phyloP scores from a whole-genome alignment of 2,113 vertebrate genomes.

The Neoarius graeffei region DNA sequence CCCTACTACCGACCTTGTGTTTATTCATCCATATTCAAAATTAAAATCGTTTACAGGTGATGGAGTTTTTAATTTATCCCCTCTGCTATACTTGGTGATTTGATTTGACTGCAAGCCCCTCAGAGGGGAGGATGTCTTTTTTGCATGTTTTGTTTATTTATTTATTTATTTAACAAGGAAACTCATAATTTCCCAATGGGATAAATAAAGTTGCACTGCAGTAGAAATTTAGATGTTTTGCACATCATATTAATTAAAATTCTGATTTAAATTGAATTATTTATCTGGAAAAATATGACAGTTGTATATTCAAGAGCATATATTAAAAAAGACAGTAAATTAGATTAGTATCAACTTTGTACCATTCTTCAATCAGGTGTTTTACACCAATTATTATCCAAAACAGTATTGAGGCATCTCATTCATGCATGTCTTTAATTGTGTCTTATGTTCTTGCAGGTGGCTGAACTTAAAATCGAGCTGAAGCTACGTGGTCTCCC shows the following conservation, averaged over 20 bases:
- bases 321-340: not conserved
- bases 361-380: not conserved
- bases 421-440: not conserved
- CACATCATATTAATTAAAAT: not conserved
- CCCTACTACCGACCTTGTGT: not conserved
- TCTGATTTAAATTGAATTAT: not conserved
- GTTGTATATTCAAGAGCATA: not conserved
- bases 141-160: too few species aligned
- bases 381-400: not conserved
- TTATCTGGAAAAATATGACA: not conserved
- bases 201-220: not conserved
- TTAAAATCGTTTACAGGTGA: not conserved
- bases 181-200: not conserved
- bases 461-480: conserved; percentile 94
- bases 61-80: not conserved
- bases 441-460: conserved; percentile 68
- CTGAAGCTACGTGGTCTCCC: conserved; percentile 91
- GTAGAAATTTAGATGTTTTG: not conserved
- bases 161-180: not conserved
- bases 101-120: not conserved
- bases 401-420: not conserved
- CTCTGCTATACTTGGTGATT: too few species aligned
- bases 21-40: not conserved
- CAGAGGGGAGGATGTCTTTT: too few species aligned
- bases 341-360: not conserved